These are phyloP conservation scores for Myotis findleyi DNA, from an alignment of 2,797 vertebrate genomes.

Conservation along the genomic window DNA sequence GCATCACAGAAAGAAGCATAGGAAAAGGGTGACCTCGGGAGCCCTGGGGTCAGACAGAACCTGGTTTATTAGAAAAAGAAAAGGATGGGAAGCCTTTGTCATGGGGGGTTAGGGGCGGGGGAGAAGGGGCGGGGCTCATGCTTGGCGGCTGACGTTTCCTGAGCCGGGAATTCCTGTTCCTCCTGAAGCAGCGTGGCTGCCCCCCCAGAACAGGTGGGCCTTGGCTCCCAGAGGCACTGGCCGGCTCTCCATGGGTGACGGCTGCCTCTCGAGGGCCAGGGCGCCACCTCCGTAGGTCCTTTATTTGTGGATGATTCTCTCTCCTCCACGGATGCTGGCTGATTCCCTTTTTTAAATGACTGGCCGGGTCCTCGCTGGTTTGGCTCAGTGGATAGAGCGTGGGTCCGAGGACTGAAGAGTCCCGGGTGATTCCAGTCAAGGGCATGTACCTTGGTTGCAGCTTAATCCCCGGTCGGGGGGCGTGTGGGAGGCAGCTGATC, in stretches of 20 bases:
- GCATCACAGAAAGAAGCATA: background rate
- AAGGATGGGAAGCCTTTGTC: fast-evolving
- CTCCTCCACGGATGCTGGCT: fast-evolving
- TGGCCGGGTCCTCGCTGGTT: background rate
- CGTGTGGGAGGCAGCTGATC: no score
- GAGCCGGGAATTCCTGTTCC: background rate
- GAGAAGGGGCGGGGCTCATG: background rate
- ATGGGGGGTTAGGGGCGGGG: background rate
- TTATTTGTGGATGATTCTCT: background rate
- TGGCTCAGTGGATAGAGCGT: no score
- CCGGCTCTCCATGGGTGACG: fast-evolving
- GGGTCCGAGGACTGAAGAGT: no score
- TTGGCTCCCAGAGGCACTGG: background rate
- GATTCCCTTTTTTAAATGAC: background rate
- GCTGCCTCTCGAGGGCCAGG: background rate
- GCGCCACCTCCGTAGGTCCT: background rate
- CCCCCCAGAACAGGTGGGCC: fast-evolving
- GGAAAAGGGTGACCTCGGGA: background rate
- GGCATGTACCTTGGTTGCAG: no score
- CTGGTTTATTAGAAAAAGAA: constrained; percentile 42
- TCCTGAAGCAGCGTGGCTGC: fast-evolving
- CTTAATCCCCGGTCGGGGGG: no score
- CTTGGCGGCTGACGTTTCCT: fast-evolving
- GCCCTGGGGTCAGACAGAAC: background rate
- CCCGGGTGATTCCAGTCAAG: no score